Percentiles rank a stretch among this genome's conserved stretches.
These are phyloP conservation scores for Crossaster papposus DNA, from an alignment of 53 echinoderm and acorn worm genomes.

Conservation along the genomic window DNA sequence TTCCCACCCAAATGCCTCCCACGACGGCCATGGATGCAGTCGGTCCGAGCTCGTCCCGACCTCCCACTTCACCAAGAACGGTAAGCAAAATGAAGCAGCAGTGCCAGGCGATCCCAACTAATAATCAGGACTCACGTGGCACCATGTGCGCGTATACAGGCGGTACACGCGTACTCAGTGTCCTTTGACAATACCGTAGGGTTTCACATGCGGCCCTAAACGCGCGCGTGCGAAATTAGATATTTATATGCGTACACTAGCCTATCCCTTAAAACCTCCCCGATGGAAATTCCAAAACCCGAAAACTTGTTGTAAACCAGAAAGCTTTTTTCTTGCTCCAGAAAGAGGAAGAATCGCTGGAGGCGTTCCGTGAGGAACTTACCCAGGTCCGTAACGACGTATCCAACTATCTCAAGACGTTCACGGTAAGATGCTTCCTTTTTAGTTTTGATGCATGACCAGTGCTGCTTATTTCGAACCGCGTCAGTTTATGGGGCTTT, in stretches of 20 bases:
- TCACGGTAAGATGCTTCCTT: constrained; percentile 8
- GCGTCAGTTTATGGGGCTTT: too few relatives aligned
- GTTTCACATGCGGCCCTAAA: too few relatives aligned
- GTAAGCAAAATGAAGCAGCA: neutral
- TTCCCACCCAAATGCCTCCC: neutral
- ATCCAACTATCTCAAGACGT: neutral
- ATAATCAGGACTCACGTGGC: too few relatives aligned
- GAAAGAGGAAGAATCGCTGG: neutral
- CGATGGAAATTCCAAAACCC: neutral
- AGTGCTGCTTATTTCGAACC: too few relatives aligned
- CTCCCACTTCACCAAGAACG: neutral
- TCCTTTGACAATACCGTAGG: too few relatives aligned
- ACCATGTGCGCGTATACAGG: too few relatives aligned
- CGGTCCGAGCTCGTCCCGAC: neutral
- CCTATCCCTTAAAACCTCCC: neutral
- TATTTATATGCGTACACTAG: neutral
- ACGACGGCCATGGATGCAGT: neutral
- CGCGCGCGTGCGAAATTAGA: too few relatives aligned
- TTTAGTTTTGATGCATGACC: too few relatives aligned
- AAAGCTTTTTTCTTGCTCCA: neutral
- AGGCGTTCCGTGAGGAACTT: neutral
- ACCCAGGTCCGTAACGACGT: constrained; percentile 12
- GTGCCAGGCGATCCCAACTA: neutral
- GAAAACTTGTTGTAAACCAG: neutral
- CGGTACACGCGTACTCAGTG: too few relatives aligned